Conservation (phyloP, 2,113 vertebrate genomes). For the Lipophrys pholis region DNA sequence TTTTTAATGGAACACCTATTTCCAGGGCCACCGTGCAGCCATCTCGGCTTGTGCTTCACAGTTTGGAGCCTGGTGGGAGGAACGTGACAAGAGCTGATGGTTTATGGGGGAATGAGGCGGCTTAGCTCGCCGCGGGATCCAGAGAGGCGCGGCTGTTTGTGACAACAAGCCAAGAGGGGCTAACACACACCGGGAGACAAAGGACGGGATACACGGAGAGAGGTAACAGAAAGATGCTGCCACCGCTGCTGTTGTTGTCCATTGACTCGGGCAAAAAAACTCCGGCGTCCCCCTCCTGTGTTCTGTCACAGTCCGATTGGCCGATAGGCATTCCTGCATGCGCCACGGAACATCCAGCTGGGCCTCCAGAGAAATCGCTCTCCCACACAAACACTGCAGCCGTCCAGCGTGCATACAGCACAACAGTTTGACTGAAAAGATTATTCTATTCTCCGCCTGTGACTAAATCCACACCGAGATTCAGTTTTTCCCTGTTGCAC, state of each 20-base stretch:
- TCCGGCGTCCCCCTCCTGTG: slow-evolving; percentile 14
- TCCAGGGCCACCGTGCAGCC: slow-evolving; percentile 35
- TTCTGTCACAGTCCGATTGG: slow-evolving; percentile 57
- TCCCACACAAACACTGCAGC: slow-evolving; percentile 34
- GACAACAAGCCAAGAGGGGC: slow-evolving; percentile 16
- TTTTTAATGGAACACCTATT: slow-evolving; percentile 48
- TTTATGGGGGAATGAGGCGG: slow-evolving; percentile 20
- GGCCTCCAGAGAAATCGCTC: slow-evolving; percentile 28
- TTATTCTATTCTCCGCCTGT: slow-evolving; percentile 5
- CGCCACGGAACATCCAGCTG: slow-evolving; percentile 53
- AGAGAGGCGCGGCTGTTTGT: slow-evolving; percentile 2
- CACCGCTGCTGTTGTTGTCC: slow-evolving; percentile 26
- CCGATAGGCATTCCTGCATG: slow-evolving; percentile 45
- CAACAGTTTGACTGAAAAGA: slow-evolving; percentile 18
- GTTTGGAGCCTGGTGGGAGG: slow-evolving; percentile 31
- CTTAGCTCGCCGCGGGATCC: slow-evolving; percentile 18
- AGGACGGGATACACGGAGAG: slow-evolving; percentile 4
- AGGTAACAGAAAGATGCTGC: slow-evolving; percentile 9
- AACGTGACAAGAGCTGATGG: slow-evolving; percentile 36
- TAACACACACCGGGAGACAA: slow-evolving; percentile 32
- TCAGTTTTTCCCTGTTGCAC: slow-evolving; percentile 4
- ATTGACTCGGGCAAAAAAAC: slow-evolving; percentile 46
- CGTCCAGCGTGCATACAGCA: slow-evolving; percentile 28
- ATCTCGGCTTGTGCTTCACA: slow-evolving; percentile 19
- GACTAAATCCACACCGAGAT: neutral